phyloP scores from a whole-genome alignment of 1,140 invertebrate species.

The Hermatobates lingyangjiaoensis region DNA sequence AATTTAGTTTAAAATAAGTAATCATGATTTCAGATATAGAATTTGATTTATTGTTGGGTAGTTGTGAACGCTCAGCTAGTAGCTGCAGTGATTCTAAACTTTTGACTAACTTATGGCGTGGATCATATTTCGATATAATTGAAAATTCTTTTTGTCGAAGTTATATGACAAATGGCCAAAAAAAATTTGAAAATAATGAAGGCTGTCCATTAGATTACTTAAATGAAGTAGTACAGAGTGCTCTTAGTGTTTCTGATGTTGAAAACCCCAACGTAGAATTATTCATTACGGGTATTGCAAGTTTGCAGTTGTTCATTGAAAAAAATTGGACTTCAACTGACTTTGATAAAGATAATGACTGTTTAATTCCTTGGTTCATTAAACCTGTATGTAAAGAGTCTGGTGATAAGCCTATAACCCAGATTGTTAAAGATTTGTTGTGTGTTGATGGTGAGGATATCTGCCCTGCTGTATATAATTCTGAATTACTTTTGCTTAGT shows the following conservation, averaged over 20 bases:
- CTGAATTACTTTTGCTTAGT: constrained; percentile 44
- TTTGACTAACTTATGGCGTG: not conserved
- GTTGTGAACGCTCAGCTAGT: not conserved
- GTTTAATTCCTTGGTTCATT: constrained; percentile 9
- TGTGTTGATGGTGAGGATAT: constrained; percentile 36
- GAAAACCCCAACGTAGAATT: constrained; percentile 18
- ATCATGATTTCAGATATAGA: not conserved
- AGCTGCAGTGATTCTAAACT: not conserved
- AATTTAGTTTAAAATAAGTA: no score
- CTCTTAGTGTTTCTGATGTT: not conserved
- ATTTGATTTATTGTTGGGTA: not conserved
- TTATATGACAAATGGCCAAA: not conserved
- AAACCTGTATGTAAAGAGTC: constrained; percentile 9
- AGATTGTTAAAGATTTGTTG: constrained; percentile 24
- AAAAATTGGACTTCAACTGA: constrained; percentile 63
- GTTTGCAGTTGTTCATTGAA: constrained; percentile 53
- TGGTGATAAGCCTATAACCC: constrained; percentile 19
- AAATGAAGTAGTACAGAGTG: not conserved
- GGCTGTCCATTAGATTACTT: not conserved
- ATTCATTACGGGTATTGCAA: constrained; percentile 31
- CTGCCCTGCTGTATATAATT: constrained; percentile 26
- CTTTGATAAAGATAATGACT: constrained; percentile 10
- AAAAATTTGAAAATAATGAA: not conserved
- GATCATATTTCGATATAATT: not conserved
- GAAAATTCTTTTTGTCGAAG: not conserved